Conservation (phyloP, 1,140 invertebrate genomes). For the Drosophila lacteicornis region DNA sequence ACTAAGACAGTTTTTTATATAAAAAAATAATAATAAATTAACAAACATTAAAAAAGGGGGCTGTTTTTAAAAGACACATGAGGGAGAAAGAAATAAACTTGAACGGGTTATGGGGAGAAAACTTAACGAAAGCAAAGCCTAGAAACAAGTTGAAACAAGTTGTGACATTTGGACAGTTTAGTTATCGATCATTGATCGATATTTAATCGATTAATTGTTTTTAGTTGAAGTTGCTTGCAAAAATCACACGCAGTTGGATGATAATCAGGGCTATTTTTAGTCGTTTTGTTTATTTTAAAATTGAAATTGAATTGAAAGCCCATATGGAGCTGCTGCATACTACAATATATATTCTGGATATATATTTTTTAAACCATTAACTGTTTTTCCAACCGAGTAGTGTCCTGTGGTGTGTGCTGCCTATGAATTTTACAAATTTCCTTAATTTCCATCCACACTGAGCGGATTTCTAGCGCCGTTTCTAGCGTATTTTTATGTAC, state of each 20-base stretch:
- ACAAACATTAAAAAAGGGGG: slow-evolving; percentile 32
- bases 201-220: slow-evolving; percentile 1
- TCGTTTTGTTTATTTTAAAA: not conserved
- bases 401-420: slow-evolving; percentile 25
- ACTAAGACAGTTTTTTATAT: not conserved
- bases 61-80: not conserved
- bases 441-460: slow-evolving; percentile 22
- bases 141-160: slow-evolving; percentile 40
- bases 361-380: slow-evolving; percentile 10
- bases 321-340: slow-evolving; percentile 12
- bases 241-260: slow-evolving; percentile 27
- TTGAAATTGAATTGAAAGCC: slow-evolving; percentile 11
- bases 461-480: slow-evolving; percentile 22
- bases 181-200: slow-evolving; percentile 18
- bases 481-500: slow-evolving; percentile 42
- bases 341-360: not conserved
- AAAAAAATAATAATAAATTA: slow-evolving; percentile 51
- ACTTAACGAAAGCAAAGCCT: slow-evolving; percentile 62
- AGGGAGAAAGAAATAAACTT: slow-evolving; percentile 44
- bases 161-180: slow-evolving; percentile 64
- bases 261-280: not conserved
- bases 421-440: slow-evolving; percentile 41
- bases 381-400: slow-evolving; percentile 12
- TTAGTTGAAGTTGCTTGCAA: slow-evolving; percentile 24
- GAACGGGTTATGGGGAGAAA: slow-evolving; percentile 37